A percentile compares a stretch with the other conserved stretches of the same genome.
These are phyloP conservation scores for Brachyptera risi DNA, from an alignment of 2,888 invertebrate genomes.

Conservation along the genomic window DNA sequence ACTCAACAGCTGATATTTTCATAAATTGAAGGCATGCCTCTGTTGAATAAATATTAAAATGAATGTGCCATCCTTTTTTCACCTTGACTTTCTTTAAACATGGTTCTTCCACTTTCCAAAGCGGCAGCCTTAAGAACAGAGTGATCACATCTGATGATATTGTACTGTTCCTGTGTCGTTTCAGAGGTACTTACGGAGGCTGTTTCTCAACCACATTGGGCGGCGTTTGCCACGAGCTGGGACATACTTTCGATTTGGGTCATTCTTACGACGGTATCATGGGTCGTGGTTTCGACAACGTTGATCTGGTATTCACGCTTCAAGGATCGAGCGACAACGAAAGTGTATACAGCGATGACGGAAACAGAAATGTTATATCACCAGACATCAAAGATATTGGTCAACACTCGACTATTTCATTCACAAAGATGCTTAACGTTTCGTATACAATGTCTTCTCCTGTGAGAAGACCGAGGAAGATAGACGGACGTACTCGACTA, in stretches of 20 bases:
- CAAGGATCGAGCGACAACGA: constrained; percentile 22
- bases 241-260: constrained; percentile 91
- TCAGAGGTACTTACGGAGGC: constrained; percentile 78
- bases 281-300: constrained; percentile 85
- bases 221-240: constrained; percentile 87
- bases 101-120: no score
- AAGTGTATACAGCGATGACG: constrained; percentile 46
- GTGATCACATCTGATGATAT: neutral
- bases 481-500: no score
- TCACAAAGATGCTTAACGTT: constrained; percentile 57
- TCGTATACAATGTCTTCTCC: constrained; percentile 28
- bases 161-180: no score
- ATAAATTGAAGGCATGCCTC: no score
- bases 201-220: constrained; percentile 90
- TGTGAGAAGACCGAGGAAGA: constrained; percentile 20
- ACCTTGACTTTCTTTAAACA: no score
- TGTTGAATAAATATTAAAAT: no score
- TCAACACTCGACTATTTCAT: constrained; percentile 57
- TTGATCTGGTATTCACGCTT: constrained; percentile 71
- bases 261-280: constrained; percentile 89
- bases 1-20: no score
- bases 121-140: no score
- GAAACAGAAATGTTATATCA: constrained; percentile 51
- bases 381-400: constrained; percentile 57
- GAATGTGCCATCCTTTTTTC: no score